Conservation (phyloP, 2,888 invertebrate species). For the Cyaniris semiargus region DNA sequence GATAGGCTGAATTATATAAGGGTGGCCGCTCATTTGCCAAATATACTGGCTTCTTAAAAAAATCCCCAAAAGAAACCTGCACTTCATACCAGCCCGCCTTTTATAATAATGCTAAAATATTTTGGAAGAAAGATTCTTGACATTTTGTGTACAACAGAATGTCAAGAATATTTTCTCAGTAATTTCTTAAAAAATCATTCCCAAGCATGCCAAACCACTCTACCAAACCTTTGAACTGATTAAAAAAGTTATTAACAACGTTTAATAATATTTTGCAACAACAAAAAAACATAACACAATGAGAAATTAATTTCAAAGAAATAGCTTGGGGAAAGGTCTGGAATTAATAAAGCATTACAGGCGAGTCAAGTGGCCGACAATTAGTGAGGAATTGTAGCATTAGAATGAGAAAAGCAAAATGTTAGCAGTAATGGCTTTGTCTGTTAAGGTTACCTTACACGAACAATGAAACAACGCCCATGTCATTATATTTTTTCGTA, state of each 20-base stretch:
- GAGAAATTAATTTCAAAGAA: conserved; percentile 42
- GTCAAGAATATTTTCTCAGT: not conserved
- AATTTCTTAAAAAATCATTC: not conserved
- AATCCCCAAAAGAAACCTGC: too few relatives aligned
- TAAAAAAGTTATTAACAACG: conserved; percentile 30
- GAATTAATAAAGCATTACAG: conserved; percentile 51
- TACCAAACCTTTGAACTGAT: conserved; percentile 27
- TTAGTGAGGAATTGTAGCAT: conserved; percentile 47
- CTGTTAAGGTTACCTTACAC: not conserved
- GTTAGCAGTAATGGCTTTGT: not conserved
- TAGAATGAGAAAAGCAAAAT: conserved; percentile 42
- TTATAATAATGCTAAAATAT: too few relatives aligned
- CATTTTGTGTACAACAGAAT: too few relatives aligned
- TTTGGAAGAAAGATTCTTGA: too few relatives aligned
- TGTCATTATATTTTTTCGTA: not conserved
- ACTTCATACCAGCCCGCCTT: too few relatives aligned
- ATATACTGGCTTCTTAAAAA: too few relatives aligned
- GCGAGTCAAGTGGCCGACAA: conserved; percentile 48
- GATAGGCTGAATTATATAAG: too few relatives aligned
- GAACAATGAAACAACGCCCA: not conserved
- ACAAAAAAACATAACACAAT: conserved; percentile 44
- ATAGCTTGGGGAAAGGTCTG: conserved; percentile 44
- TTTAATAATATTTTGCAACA: conserved; percentile 46
- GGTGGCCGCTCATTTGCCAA: too few relatives aligned
- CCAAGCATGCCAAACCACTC: not conserved